Evolutionary conservation across 2,797 vertebrate genomes (phyloP).

Genomic region (Oreonectes daqikongensis): DNA sequence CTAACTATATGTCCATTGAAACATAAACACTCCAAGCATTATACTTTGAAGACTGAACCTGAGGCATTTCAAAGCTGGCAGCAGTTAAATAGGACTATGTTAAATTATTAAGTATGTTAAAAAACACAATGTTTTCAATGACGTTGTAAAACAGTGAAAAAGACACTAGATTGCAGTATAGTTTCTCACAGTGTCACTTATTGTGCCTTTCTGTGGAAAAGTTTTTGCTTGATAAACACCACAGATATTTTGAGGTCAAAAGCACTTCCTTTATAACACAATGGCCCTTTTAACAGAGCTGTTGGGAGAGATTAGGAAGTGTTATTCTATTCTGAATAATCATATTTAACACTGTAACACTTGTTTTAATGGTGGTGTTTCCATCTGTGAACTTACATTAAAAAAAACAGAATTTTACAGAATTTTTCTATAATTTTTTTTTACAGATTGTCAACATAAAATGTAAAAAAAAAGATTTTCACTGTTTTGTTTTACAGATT

Average conservation of each 20-base stretch:
- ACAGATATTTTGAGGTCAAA: constrained; percentile 30
- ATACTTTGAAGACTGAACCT: neutral
- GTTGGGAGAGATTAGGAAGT: constrained; percentile 38
- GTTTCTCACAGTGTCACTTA: constrained; percentile 10
- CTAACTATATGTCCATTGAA: neutral
- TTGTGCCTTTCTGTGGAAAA: constrained; percentile 18
- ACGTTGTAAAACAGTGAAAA: neutral
- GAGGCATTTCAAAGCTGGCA: neutral
- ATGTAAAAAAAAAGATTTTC: too few relatives aligned
- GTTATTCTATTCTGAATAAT: constrained; percentile 14
- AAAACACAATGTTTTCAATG: neutral
- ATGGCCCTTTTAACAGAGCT: constrained; percentile 29
- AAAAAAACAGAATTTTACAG: too few relatives aligned
- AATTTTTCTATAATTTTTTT: too few relatives aligned
- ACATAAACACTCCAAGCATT: neutral
- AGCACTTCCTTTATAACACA: constrained; percentile 44
- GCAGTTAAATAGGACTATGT: neutral
- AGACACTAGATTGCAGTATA: neutral
- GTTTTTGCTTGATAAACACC: constrained; percentile 22
- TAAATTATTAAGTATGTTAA: neutral
- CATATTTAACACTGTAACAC: constrained; percentile 2
- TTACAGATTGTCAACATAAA: too few relatives aligned
- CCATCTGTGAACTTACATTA: neutral
- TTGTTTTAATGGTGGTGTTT: neutral
- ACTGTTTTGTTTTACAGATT: too few relatives aligned